Conservation (phyloP, 2,888 invertebrate genomes). For the Rhodophaea formosa region DNA sequence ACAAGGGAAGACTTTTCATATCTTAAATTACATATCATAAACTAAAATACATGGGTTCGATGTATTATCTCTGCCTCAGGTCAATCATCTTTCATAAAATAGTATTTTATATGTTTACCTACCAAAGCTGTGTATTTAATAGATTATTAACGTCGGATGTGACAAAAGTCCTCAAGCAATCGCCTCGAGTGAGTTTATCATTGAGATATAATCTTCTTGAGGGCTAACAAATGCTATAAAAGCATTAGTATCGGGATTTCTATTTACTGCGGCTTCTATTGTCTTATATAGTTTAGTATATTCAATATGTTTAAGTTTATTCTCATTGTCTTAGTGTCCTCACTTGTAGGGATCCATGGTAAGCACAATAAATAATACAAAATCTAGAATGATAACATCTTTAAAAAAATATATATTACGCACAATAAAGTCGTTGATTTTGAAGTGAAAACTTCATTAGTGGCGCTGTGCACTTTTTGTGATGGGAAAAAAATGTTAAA, state of each 20-base stretch:
- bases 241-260: constrained; percentile 16
- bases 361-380: too few relatives aligned
- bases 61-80: too few relatives aligned
- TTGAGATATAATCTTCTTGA: constrained; percentile 21
- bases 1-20: too few relatives aligned
- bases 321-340: neutral
- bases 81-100: neutral
- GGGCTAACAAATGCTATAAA: constrained; percentile 27
- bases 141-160: neutral
- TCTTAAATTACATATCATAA: too few relatives aligned
- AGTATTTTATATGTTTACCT: neutral
- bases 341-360: constrained; percentile 9
- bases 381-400: too few relatives aligned
- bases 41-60: too few relatives aligned
- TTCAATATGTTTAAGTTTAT: constrained; percentile 15
- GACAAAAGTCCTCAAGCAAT: constrained; percentile 2
- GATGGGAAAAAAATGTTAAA: too few relatives aligned
- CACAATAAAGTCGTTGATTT: too few relatives aligned
- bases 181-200: constrained; percentile 12
- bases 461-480: too few relatives aligned
- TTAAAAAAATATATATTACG: too few relatives aligned
- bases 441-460: too few relatives aligned
- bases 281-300: neutral
- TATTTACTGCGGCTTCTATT: neutral
- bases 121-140: neutral